Conservation (phyloP, 2,113 vertebrate species). For the Alosa alosa region DNA sequence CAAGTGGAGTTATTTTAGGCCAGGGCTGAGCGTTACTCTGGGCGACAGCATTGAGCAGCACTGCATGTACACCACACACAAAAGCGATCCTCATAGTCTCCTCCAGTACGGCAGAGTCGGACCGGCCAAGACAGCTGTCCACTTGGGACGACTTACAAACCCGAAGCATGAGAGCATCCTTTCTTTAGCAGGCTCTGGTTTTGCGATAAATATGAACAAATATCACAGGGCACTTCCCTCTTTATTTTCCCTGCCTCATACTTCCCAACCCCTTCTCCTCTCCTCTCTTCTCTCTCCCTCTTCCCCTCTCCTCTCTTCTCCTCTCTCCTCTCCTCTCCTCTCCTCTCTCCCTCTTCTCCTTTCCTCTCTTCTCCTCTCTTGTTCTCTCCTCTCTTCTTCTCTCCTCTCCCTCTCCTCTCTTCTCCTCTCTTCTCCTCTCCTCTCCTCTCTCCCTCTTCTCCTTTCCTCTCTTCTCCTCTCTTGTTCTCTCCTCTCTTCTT, state of each 20-base stretch:
- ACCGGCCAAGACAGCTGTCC: neutral
- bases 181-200: neutral
- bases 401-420: neutral
- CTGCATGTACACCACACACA: constrained; percentile 24
- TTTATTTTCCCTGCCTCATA: neutral
- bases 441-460: too few species aligned
- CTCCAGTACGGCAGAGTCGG: neutral
- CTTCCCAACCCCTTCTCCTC: neutral
- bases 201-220: neutral
- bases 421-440: too few species aligned
- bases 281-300: neutral
- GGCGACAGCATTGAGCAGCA: constrained; percentile 4
- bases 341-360: too few species aligned
- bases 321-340: neutral
- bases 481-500: too few species aligned
- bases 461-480: too few species aligned
- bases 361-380: too few species aligned
- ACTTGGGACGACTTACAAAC: neutral
- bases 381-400: neutral
- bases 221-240: neutral
- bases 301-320: too few species aligned
- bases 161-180: neutral
- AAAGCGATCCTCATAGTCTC: neutral
- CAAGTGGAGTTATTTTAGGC: constrained; percentile 38
- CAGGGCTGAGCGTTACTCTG: constrained; percentile 28